phyloP scores from a whole-genome alignment of 2,888 invertebrate species.

The Pseudococcus viburni region DNA sequence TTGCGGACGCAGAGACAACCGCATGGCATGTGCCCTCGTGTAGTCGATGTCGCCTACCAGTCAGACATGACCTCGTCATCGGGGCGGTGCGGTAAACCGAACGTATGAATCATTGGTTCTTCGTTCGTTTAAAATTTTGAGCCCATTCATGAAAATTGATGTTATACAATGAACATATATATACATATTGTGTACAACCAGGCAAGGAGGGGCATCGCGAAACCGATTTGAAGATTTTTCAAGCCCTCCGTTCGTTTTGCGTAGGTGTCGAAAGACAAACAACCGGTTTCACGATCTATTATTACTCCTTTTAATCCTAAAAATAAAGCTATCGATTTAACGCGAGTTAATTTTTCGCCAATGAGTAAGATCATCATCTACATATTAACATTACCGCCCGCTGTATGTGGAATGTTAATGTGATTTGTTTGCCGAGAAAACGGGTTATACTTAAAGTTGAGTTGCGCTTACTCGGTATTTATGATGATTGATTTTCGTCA shows the following conservation, averaged over 20 bases:
- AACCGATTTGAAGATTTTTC: conserved; percentile 2
- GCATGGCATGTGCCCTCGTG: neutral
- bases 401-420: no score
- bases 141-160: neutral
- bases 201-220: neutral
- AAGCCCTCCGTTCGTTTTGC: neutral
- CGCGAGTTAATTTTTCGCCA: neutral
- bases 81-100: neutral
- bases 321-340: neutral
- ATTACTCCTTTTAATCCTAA: neutral
- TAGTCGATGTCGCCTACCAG: neutral
- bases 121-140: neutral
- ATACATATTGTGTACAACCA: neutral
- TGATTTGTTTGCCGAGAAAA: no score
- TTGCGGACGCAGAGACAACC: neutral
- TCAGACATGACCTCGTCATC: neutral
- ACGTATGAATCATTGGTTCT: neutral
- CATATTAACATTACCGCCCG: neutral
- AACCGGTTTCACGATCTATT: neutral
- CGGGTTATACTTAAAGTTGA: no score
- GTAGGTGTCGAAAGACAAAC: conserved; percentile 7
- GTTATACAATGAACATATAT: neutral
- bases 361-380: conserved; percentile 19
- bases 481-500: conserved; percentile 16
- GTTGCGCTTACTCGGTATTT: neutral